Evolutionary conservation across 2,888 invertebrate species (phyloP).

Genomic region (Ichneumoninae sp.): DNA sequence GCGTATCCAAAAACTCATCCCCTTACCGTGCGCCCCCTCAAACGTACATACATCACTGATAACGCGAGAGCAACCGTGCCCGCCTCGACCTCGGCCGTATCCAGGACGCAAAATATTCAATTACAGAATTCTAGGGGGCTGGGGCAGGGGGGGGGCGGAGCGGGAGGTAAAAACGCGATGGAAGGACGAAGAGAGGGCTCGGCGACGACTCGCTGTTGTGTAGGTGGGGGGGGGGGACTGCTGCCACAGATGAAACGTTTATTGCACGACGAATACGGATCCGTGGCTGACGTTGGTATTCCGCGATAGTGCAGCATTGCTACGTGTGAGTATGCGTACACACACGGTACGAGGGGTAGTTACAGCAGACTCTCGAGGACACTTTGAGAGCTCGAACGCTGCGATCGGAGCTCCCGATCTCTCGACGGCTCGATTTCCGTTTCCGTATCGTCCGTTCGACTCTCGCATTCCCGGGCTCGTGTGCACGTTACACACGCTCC

Average conservation of each 20-base stretch:
- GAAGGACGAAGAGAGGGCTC: background rate
- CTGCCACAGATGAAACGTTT: constrained; percentile 52
- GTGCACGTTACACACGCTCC: constrained; percentile 6
- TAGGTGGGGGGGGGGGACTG: background rate
- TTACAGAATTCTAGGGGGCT: constrained; percentile 51
- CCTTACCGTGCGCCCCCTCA: constrained; percentile 19
- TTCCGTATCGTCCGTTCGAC: constrained; percentile 41
- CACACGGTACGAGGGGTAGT: constrained; percentile 13
- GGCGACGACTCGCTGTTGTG: constrained; percentile 37
- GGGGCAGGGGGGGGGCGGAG: background rate
- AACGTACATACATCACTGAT: constrained; percentile 61
- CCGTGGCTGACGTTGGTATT: constrained; percentile 25
- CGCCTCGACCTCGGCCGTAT: constrained; percentile 45
- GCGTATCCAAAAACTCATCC: constrained; percentile 26
- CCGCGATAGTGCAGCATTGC: background rate
- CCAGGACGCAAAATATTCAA: constrained; percentile 60
- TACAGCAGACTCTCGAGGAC: constrained; percentile 27
- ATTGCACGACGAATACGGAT: constrained; percentile 43
- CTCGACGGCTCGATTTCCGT: constrained; percentile 58
- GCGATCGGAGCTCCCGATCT: constrained; percentile 48
- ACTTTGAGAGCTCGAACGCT: constrained; percentile 2
- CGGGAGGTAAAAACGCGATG: background rate
- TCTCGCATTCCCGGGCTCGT: constrained; percentile 4
- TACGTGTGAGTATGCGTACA: constrained; percentile 7
- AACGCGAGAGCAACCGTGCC: constrained; percentile 40